phyloP scores from a whole-genome alignment of 2,113 vertebrate genomes.

The Gnathonemus longibarbis region DNA sequence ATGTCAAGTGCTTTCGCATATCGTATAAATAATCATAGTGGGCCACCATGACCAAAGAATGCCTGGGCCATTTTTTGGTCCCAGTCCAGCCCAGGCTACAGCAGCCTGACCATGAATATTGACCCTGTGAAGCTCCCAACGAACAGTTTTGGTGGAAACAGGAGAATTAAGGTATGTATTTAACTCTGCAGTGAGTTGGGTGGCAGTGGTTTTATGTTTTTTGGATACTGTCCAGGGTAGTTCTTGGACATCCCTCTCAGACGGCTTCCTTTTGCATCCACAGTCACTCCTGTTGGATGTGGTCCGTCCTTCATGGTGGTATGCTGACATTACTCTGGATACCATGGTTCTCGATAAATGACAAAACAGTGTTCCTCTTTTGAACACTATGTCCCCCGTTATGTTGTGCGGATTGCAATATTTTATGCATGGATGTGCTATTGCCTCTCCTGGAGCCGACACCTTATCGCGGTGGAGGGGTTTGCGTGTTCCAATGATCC shows the following conservation, averaged over 20 bases:
- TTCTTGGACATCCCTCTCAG: not conserved
- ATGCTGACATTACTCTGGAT: not conserved
- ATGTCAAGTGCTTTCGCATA: no score
- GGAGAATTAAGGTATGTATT: not conserved
- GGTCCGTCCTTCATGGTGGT: not conserved
- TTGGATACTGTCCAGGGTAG: not conserved
- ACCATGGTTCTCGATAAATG: not conserved
- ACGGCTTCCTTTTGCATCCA: not conserved
- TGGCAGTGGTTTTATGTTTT: not conserved
- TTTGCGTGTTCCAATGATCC: no score
- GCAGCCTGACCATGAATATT: not conserved
- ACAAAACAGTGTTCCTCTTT: not conserved
- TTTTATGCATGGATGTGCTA: not conserved
- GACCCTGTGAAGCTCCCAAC: not conserved
- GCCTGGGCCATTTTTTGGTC: no score
- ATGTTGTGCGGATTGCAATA: not conserved
- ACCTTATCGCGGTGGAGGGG: no score
- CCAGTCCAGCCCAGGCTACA: not conserved
- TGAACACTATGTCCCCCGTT: not conserved
- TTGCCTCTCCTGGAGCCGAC: no score
- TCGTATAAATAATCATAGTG: no score
- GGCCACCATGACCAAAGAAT: no score
- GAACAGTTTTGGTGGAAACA: not conserved
- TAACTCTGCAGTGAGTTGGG: not conserved
- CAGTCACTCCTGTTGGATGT: not conserved